Evolutionary conservation across 2,113 vertebrate species (phyloP).

Genomic region (Gymnogyps californianus): DNA sequence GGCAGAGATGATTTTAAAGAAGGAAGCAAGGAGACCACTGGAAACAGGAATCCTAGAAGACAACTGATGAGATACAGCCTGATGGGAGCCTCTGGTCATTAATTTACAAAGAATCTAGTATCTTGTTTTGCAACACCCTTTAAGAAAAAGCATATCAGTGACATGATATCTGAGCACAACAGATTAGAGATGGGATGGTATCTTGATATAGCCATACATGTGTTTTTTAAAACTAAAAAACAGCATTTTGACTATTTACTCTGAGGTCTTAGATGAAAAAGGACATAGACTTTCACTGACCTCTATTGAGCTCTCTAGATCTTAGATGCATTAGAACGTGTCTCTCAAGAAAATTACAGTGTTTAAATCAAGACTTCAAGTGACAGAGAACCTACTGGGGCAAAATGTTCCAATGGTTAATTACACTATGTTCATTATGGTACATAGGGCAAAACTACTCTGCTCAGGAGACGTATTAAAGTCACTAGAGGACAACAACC

Average conservation of each 20-base stretch:
- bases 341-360: not conserved
- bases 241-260: not conserved
- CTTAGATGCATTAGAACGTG: not conserved
- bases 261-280: not conserved
- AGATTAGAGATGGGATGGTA: not conserved
- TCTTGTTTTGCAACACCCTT: not conserved
- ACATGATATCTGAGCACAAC: not conserved
- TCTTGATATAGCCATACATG: not conserved
- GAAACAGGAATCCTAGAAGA: not conserved
- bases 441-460: constrained; percentile 43
- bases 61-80: not conserved
- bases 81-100: not conserved
- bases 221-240: not conserved
- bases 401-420: constrained; percentile 52
- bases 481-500: constrained; percentile 44
- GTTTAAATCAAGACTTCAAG: constrained; percentile 61
- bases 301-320: not conserved
- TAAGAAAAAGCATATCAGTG: not conserved
- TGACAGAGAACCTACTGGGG: constrained; percentile 51
- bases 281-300: not conserved
- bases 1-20: not conserved
- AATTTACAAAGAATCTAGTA: not conserved
- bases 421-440: constrained; percentile 37
- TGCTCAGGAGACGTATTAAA: constrained; percentile 42
- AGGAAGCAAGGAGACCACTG: not conserved